Evolutionary conservation across 2,797 vertebrate genomes (phyloP).

Genomic region (Momotus momota): DNA sequence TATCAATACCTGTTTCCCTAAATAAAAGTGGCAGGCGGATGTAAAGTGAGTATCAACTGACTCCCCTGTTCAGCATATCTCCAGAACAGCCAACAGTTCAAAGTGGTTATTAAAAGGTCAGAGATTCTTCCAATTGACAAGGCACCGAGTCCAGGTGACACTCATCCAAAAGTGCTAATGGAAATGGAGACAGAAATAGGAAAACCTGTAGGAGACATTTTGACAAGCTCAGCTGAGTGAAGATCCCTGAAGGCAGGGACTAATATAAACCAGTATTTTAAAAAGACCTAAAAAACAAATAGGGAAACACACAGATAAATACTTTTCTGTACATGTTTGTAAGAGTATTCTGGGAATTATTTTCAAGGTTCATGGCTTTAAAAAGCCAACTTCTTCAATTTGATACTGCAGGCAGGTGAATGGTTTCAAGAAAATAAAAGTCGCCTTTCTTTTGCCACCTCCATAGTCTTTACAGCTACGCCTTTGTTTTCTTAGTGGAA

Average conservation of each 20-base stretch:
- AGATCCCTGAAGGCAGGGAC: conserved; percentile 6
- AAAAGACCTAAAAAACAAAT: background rate
- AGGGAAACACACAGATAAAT: background rate
- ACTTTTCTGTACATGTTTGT: too few relatives aligned
- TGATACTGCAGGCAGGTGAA: background rate
- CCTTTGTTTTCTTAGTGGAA: background rate
- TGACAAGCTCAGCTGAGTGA: conserved; percentile 41
- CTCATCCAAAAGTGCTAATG: conserved; percentile 61
- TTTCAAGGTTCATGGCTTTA: background rate
- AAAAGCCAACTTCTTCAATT: background rate
- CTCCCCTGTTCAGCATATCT: conserved; percentile 10
- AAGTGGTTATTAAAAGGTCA: conserved; percentile 54
- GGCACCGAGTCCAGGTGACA: conserved; percentile 45
- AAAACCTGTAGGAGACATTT: conserved; percentile 49
- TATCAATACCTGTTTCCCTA: conserved; percentile 43
- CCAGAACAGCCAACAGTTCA: conserved; percentile 25
- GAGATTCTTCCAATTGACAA: conserved; percentile 44
- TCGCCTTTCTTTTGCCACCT: background rate
- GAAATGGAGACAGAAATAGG: conserved; percentile 61
- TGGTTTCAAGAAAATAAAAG: background rate
- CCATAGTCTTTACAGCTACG: background rate
- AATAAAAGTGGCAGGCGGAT: conserved; percentile 47
- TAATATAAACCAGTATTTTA: background rate
- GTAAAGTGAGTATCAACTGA: background rate
- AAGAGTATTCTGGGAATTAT: background rate